Base-by-base conservation (phyloP, 2,113 vertebrate genomes). In the Gambusia holbrooki region DNA sequence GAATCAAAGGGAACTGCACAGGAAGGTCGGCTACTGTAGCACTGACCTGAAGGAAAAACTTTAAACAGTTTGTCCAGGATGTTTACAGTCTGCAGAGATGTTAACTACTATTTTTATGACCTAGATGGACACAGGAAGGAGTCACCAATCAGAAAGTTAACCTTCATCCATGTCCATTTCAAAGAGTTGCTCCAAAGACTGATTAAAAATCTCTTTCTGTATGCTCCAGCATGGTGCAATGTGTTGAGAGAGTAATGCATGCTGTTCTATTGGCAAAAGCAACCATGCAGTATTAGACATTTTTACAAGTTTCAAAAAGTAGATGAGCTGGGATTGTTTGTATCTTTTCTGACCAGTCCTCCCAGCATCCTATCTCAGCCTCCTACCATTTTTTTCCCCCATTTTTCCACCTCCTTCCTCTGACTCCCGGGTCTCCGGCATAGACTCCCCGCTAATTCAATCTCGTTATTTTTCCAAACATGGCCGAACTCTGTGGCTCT, bases 391-490 rank as follows among this genome's bases (percentile, higher is more conserved):
- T 74, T 42, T 42, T 10, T 58, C 17, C 1, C 4, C 45, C 17
- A 66, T 66, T 79, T 61, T 28, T 66, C 74, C 54, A 62, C 60
- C 73, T 51, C 71, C 22, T 61, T 73, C n/a, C 61, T 60, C 48
- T 69, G 66, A 69, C 22, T 72, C 63, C 62, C 35, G 9, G 76
- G 74, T 73, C 82, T 66, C 66, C 69, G 83, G 82, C 81, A 90
- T 86, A 65, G 71, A 91, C 90, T 91, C 66, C 69, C 67, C 82
- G 74, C 88, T 92, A 84, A 91, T 91, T 91, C 89, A 84, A 91
- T 91, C 84, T 90, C 79, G 88, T 91, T 88, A 90, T 91, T 89
- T 89, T 77, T 83, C 80, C 74, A 89, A 92, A 92, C 86, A 90
- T 77, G 69, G 83, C 51, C 37, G 35, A 58, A 64, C 71, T 66